phyloP scores from a whole-genome alignment of 2,113 vertebrate species.

The Nanorana parkeri region DNA sequence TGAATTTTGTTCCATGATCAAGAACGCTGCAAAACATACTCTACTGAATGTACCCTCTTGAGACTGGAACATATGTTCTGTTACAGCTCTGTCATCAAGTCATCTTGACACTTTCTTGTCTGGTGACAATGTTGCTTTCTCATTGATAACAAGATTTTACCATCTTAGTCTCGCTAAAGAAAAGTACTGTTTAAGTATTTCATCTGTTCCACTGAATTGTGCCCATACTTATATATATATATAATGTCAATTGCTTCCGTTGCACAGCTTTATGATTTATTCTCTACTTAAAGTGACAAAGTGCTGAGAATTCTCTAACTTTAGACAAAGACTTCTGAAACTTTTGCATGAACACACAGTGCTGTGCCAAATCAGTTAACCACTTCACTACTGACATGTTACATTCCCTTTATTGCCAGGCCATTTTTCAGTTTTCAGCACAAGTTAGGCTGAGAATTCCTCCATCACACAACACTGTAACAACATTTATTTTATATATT shows the following conservation, averaged over 20 bases:
- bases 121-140: conserved; percentile 50
- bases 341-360: conserved; percentile 20
- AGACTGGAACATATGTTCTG: conserved; percentile 56
- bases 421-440: too few species aligned
- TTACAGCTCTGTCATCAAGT: conserved; percentile 52
- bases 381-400: too few species aligned
- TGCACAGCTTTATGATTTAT: conserved; percentile 33
- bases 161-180: conserved; percentile 28
- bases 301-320: conserved; percentile 30
- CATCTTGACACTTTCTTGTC: conserved; percentile 55
- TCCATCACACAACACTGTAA: too few species aligned
- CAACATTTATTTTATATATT: too few species aligned
- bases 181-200: conserved; percentile 42
- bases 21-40: conserved; percentile 53
- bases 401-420: too few species aligned
- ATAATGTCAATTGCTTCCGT: conserved; percentile 41
- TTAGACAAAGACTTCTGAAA: conserved; percentile 17
- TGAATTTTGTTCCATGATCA: conserved; percentile 59
- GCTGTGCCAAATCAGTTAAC: background rate
- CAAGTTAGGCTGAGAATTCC: too few species aligned
- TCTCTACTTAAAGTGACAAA: conserved; percentile 7
- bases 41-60: conserved; percentile 47
- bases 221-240: conserved; percentile 10
- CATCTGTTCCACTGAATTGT: conserved; percentile 43
- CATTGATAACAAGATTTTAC: conserved; percentile 51